Evolutionary conservation across 2,888 invertebrate genomes (phyloP).

Genomic region (Scrobipalpa atriplicella): DNA sequence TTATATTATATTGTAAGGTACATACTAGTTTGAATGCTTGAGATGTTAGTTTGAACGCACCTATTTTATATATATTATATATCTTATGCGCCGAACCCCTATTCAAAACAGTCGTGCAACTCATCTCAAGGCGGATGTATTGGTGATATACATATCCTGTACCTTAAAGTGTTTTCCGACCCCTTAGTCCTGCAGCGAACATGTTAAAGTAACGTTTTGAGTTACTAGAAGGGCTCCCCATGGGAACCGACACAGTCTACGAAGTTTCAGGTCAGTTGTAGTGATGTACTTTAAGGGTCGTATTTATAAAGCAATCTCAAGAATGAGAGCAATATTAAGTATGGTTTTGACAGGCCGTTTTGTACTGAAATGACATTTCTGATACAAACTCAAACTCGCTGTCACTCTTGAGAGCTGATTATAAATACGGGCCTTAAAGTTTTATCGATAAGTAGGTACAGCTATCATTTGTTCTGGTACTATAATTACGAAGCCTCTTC

Average conservation of each 20-base stretch:
- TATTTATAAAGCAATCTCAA: no score
- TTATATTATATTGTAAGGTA: no score
- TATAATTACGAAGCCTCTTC: no score
- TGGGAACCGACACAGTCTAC: constrained; percentile 18
- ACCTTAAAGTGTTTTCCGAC: neutral
- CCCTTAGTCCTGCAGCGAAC: constrained; percentile 7
- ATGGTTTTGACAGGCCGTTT: no score
- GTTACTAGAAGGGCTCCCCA: constrained; percentile 20
- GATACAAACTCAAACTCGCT: no score
- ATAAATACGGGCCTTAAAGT: no score
- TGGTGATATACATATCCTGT: constrained; percentile 7
- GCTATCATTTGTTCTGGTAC: no score
- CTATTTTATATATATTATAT: neutral
- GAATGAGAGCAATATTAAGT: no score
- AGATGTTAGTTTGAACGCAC: neutral
- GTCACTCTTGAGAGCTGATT: no score
- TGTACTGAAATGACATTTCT: no score
- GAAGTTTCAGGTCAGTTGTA: constrained; percentile 18
- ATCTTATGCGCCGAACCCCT: neutral
- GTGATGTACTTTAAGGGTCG: no score
- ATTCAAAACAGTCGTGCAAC: constrained; percentile 6
- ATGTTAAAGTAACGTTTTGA: constrained; percentile 9
- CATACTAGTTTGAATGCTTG: neutral
- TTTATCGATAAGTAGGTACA: no score
- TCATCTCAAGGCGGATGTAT: constrained; percentile 15